Evolutionary conservation across 2,113 vertebrate species (phyloP), one percentile per base, ranked within the genome.

Genomic region (Pedetes capensis): DNA sequence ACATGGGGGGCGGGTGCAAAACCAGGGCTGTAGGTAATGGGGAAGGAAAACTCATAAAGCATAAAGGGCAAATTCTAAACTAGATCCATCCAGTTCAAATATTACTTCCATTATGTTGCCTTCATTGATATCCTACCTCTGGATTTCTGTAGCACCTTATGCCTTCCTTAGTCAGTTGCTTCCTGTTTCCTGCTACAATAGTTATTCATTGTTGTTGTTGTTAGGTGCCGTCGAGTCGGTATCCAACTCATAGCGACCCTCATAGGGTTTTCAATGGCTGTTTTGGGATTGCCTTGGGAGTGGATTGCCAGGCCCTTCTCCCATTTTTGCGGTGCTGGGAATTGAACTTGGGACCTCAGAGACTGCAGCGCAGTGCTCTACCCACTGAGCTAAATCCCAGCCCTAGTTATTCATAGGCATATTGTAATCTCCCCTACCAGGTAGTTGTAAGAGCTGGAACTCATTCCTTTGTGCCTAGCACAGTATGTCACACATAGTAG

Each of bases 51-150:
- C 53, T 42, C 55, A 27, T 3, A 20, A 23, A 51, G 23, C 44
- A 6, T 53, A 3, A 64, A 68, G 55, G 37, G 16, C 23, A 32
- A 44, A 66, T 23, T 59, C n/a, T 68, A 69, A 27, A 25, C 22
- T 12, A 7, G 12, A 4, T 39, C 42, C n/a, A 4, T 39, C 42
- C n/a, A 4, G 3, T 14, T 76, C 51, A 23, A 1, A 39, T 13
- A 0, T 0, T 34, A 3, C 37, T 32, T 66, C 55, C 0, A 0
- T 57, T 37, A 1, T 1, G 2, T 61, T 12, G 11, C 14, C 39
- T 78, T 25, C 57, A 2, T 8, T 18, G 1, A 3, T 13, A 0
- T 3, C 89, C 72, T 55, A 68, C 39, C 42, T n/a, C 49, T 79
- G 64, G 75, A 12, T 47, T 44, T 68, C 42, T 20, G 10, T 14